Evolutionary conservation across 2,888 invertebrate genomes (phyloP).

Genomic region (Alitta virens): DNA sequence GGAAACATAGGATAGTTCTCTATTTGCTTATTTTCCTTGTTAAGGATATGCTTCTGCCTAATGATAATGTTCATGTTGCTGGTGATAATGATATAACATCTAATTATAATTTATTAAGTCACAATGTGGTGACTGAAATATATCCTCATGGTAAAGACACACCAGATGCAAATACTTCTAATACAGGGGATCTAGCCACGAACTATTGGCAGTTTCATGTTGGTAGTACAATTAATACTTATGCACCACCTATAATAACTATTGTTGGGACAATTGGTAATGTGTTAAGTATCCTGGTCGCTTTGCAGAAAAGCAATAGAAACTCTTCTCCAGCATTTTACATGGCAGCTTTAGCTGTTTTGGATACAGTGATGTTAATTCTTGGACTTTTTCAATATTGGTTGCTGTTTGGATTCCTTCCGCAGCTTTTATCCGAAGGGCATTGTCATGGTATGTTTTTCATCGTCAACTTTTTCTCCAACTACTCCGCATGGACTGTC

Average conservation of each 20-base stretch:
- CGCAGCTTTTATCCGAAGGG: background rate
- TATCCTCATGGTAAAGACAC: too few relatives aligned
- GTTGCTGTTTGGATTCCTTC: background rate
- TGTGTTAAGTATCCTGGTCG: background rate
- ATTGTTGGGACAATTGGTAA: background rate
- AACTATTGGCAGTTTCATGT: background rate
- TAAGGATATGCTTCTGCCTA: too few relatives aligned
- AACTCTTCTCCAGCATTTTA: background rate
- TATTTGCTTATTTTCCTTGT: too few relatives aligned
- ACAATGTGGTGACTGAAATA: too few relatives aligned
- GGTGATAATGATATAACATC: too few relatives aligned
- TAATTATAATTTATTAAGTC: too few relatives aligned
- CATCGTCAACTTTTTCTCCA: background rate
- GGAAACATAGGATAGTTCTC: too few relatives aligned
- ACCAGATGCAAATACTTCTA: too few relatives aligned
- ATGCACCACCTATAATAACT: background rate
- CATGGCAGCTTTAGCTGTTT: background rate
- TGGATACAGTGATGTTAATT: background rate
- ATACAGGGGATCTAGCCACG: background rate
- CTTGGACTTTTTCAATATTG: background rate
- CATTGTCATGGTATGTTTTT: slow-evolving; percentile 1
- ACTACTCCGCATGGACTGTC: background rate
- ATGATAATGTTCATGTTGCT: too few relatives aligned
- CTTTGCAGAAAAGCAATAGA: background rate
- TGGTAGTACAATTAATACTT: background rate